Base-by-base conservation (phyloP, 2,888 invertebrate genomes). In the Phasia obesa region DNA sequence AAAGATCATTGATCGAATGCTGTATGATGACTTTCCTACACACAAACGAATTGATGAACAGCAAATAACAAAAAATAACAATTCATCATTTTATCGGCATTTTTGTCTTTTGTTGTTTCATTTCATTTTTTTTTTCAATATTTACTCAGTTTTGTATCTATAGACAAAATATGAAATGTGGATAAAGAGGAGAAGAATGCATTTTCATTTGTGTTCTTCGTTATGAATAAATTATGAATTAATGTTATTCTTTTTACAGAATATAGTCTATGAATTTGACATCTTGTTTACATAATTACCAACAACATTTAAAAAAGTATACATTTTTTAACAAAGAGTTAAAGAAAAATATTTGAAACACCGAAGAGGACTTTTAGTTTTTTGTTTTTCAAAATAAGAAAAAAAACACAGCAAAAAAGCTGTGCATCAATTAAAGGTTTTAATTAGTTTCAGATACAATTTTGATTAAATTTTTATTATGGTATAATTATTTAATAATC, bases 271-370 rank as follows among this genome's bases (percentile, higher is more conserved):
- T 53, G 49, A 67, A 67, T 47, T 15, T 31, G n/a, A n/a, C n/a
- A n/a, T 70, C 64, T 71, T 81, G 73, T 81, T 81, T 81, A 77
- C 76, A 73, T 42, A 69, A 77, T 77, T 77, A 77, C 67, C 53
- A 47, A 67, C 76, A 81, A 47, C 51, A 59, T 67, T 76, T 81
- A 7, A 31, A n/a, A 49, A 27, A 65, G n/a, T 38, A 38, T n/a
- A 35, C 15, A 13, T 44, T 59, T 19, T 19, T 27, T 2, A 44
- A 57, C n/a, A 15, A 51, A 19, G 25, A 71, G 44, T 60, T 57
- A 21, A 76, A 51, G 31, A 19, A 38, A 4, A 47, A 42, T 65
- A 65, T 71, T 53, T 17, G 21, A 67, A 60, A 71, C 31, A 60
- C 81, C 76, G 81, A 73, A 35, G 1, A 35, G 11, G n/a, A n/a